A percentile compares a stretch with the other conserved stretches of the same genome.
phyloP scores from a whole-genome alignment of 92 coral and sea anemone genomes.

The Siderastrea radians region DNA sequence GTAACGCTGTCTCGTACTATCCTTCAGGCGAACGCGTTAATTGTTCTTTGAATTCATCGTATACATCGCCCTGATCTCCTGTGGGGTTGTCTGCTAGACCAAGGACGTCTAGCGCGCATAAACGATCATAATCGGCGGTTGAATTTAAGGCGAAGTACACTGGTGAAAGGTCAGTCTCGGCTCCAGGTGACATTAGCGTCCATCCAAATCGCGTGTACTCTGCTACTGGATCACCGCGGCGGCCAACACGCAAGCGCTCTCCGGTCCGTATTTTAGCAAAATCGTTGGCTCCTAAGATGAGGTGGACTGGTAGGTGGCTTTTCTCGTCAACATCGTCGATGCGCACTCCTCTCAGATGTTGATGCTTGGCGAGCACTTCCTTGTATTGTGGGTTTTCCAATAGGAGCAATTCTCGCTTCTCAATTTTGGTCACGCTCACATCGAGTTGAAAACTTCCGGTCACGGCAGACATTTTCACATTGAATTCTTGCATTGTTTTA shows the following conservation, averaged over 20 bases:
- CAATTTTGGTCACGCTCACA: conserved; percentile 69
- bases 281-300: conserved; percentile 73
- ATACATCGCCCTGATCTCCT: conserved; percentile 30
- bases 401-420: conserved; percentile 62
- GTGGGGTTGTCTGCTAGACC: no score
- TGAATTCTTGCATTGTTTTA: conserved; percentile 72
- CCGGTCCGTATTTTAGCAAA: conserved; percentile 71
- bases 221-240: conserved; percentile 79
- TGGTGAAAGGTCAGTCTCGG: conserved; percentile 10
- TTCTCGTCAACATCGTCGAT: conserved; percentile 72
- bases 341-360: conserved; percentile 68
- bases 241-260: conserved; percentile 69
- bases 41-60: conserved; percentile 76
- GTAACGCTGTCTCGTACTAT: conserved; percentile 71
- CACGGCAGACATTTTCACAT: conserved; percentile 64
- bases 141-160: no score
- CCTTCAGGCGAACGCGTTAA: conserved; percentile 54
- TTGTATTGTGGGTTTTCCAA: conserved; percentile 74
- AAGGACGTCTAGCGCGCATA: no score
- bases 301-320: conserved; percentile 63
- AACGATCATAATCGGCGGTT: no score
- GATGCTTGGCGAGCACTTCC: conserved; percentile 53
- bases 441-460: conserved; percentile 56
- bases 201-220: conserved; percentile 78
- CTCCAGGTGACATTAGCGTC: conserved; percentile 80